Conservation (phyloP, 1,140 invertebrate species). For the Camponotus floridanus region DNA sequence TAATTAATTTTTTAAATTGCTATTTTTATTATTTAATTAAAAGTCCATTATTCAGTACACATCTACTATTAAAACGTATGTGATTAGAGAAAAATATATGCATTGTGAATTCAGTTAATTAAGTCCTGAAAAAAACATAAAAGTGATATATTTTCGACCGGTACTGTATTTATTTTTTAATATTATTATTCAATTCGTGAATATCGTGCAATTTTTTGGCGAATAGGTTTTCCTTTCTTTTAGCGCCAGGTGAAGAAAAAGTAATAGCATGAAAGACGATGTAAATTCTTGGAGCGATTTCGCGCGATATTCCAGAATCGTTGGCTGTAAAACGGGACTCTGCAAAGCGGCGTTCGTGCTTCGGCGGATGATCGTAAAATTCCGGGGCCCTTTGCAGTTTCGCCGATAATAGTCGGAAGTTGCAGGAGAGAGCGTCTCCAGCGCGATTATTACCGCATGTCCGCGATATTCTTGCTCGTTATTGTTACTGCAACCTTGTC, state of each 20-base stretch:
- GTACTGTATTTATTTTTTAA: no score
- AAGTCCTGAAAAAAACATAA: no score
- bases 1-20: no score
- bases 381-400: neutral
- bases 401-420: conserved; percentile 42
- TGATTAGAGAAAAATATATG: no score
- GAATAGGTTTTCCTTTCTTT: neutral
- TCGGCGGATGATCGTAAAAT: conserved; percentile 42
- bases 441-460: conserved; percentile 35
- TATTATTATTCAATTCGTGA: neutral
- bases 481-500: conserved; percentile 38
- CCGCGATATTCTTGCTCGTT: conserved; percentile 37
- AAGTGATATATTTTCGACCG: no score
- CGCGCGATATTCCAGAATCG: conserved; percentile 7
- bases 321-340: conserved; percentile 27
- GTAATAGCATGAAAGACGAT: conserved; percentile 35
- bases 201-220: neutral
- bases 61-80: no score
- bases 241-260: neutral
- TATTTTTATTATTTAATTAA: no score
- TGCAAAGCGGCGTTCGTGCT: neutral
- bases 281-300: conserved; percentile 32
- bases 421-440: conserved; percentile 15
- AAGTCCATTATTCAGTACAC: neutral
- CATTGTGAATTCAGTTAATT: no score